Evolutionary conservation across 2,113 vertebrate genomes (phyloP).

Genomic region (Onychostruthus taczanowskii): DNA sequence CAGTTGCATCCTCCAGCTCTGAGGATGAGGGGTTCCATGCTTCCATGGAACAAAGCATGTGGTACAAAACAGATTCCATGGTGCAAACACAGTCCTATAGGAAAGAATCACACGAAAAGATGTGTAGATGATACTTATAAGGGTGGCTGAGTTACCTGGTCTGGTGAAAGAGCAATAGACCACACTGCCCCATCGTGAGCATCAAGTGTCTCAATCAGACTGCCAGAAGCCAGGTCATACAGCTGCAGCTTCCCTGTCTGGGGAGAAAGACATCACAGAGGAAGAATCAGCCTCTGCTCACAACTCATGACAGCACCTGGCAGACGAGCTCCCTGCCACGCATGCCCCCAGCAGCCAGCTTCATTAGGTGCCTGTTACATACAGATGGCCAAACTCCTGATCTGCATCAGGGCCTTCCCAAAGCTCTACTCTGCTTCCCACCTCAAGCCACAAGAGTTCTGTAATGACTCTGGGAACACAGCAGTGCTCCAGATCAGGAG

Average conservation of each 20-base stretch:
- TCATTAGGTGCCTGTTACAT: background rate
- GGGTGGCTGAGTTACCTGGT: constrained; percentile 80
- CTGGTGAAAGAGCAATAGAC: constrained; percentile 90
- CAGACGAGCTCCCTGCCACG: background rate
- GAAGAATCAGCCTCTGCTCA: background rate
- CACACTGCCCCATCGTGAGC: constrained; percentile 88
- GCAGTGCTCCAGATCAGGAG: background rate
- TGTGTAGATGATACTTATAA: background rate
- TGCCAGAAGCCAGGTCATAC: constrained; percentile 91
- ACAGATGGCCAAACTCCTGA: background rate
- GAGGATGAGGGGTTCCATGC: background rate
- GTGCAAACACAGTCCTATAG: background rate
- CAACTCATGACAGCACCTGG: rapidly evolving
- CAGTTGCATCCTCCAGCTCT: background rate
- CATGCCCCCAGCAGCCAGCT: background rate
- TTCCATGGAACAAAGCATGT: background rate
- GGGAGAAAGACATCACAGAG: background rate
- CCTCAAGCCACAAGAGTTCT: background rate
- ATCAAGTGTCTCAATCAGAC: constrained; percentile 79
- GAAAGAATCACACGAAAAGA: background rate
- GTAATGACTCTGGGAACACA: background rate
- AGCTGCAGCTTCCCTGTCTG: constrained; percentile 93
- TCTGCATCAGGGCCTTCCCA: background rate
- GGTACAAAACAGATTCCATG: background rate
- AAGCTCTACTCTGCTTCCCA: background rate